A percentile compares a stretch with the other conserved stretches of the same genome.
phyloP scores from a whole-genome alignment of 2,888 invertebrate genomes.

The Colletes collaris region DNA sequence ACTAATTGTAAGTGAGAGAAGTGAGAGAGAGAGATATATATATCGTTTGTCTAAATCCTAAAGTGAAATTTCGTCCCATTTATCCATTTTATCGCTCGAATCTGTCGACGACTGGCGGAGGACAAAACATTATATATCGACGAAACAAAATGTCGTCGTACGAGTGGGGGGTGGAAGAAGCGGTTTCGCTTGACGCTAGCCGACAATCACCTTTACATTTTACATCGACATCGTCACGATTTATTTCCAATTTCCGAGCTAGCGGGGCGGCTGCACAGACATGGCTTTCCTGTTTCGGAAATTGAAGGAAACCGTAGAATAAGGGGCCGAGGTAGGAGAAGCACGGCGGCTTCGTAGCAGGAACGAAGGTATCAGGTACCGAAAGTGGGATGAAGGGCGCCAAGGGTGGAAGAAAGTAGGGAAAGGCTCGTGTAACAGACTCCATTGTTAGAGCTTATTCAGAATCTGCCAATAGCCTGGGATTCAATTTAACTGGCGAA shows the following conservation, averaged over 20 bases:
- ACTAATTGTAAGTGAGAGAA: no score
- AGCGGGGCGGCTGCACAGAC: slow-evolving; percentile 19
- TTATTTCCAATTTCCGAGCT: slow-evolving; percentile 57
- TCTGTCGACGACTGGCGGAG: background rate
- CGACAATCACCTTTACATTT: slow-evolving; percentile 25
- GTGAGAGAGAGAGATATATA: no score
- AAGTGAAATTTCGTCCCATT: no score
- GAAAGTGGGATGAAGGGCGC: slow-evolving; percentile 36
- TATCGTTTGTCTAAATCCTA: no score
- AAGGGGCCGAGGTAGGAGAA: slow-evolving; percentile 24
- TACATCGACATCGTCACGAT: slow-evolving; percentile 43
- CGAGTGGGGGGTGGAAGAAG: background rate
- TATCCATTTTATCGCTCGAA: no score
- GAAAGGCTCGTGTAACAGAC: slow-evolving; percentile 64
- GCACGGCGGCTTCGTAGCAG: slow-evolving; percentile 23
- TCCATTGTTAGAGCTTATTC: slow-evolving; percentile 75
- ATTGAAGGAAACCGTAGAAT: slow-evolving; percentile 57
- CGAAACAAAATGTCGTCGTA: background rate
- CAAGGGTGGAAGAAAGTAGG: slow-evolving; percentile 46
- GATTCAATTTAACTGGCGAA: slow-evolving; percentile 75
- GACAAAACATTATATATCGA: no score
- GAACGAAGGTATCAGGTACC: slow-evolving; percentile 35
- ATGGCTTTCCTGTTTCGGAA: slow-evolving; percentile 41
- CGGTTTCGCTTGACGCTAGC: background rate
- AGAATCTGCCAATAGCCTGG: slow-evolving; percentile 73